Conservation (phyloP, 1,140 invertebrate species). For the Drosophila pectinifera region DNA sequence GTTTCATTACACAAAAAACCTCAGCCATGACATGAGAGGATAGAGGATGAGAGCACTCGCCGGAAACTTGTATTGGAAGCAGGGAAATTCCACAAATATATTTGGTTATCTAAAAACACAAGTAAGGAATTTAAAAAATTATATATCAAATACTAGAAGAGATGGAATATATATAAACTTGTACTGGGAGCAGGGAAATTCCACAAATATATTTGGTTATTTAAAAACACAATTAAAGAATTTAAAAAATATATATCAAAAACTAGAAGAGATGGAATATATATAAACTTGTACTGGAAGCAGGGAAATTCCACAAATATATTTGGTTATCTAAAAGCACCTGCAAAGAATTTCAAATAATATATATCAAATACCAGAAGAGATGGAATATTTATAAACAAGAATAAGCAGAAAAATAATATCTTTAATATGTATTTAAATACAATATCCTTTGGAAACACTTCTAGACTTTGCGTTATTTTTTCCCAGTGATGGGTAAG, state of each 20-base stretch:
- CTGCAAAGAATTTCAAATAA: too few species aligned
- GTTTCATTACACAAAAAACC: conserved; percentile 58
- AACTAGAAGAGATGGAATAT: conserved; percentile 3
- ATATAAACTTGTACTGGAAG: not conserved
- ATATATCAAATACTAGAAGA: not conserved
- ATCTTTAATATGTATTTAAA: not conserved
- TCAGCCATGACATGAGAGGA: conserved; percentile 35
- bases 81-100: too few species aligned
- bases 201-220: too few species aligned
- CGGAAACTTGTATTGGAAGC: not conserved
- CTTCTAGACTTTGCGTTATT: not conserved
- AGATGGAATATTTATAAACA: conserved; percentile 2
- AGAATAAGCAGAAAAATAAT: not conserved
- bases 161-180: conserved; percentile 2
- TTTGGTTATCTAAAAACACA: too few species aligned
- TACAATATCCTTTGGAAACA: not conserved
- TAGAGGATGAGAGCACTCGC: conserved; percentile 8
- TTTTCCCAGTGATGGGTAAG: not conserved
- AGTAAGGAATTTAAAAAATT: too few species aligned
- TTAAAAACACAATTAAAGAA: too few species aligned
- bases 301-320: too few species aligned
- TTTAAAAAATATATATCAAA: too few species aligned
- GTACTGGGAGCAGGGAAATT: not conserved
- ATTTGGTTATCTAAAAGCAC: too few species aligned
- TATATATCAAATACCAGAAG: not conserved